Conservation (phyloP, 1,140 invertebrate genomes). For the Drosophila subobscura region DNA sequence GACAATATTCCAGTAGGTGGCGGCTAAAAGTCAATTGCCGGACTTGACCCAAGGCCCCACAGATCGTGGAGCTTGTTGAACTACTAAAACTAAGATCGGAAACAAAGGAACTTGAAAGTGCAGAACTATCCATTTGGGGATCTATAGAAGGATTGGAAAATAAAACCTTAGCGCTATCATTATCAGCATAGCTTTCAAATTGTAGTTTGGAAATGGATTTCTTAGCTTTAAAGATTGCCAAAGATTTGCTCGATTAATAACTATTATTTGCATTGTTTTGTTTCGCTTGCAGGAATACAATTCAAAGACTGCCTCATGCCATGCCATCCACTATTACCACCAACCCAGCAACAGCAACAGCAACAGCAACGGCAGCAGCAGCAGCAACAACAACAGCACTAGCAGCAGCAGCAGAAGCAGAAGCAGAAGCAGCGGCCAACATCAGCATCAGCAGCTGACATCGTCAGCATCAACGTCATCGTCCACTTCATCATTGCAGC, state of each 20-base stretch:
- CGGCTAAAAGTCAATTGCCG: conserved; percentile 40
- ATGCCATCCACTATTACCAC: conserved; percentile 80
- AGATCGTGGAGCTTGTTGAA: conserved; percentile 43
- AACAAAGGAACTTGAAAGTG: no score
- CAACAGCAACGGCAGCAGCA: not conserved
- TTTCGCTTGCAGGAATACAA: conserved; percentile 73
- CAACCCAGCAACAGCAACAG: conserved; percentile 36
- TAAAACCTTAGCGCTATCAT: no score
- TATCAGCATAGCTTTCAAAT: no score
- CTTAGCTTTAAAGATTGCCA: no score
- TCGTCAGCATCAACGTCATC: conserved; percentile 36
- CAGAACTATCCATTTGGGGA: no score
- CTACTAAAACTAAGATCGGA: not conserved
- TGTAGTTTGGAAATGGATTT: no score
- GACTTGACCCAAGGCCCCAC: conserved; percentile 22
- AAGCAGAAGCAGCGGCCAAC: conserved; percentile 30
- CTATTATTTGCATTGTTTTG: not conserved
- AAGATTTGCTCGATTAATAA: no score
- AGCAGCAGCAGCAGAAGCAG: conserved; percentile 35
- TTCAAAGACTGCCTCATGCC: conserved; percentile 83
- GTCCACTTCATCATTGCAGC: conserved; percentile 42
- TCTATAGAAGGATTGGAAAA: no score
- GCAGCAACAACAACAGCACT: conserved; percentile 28
- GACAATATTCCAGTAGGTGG: conserved; percentile 46
- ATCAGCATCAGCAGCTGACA: conserved; percentile 42